Percentiles rank a stretch among this genome's conserved stretches.
Evolutionary conservation across 2,888 invertebrate genomes (phyloP).

Genomic region (Mythimna lalbum): DNA sequence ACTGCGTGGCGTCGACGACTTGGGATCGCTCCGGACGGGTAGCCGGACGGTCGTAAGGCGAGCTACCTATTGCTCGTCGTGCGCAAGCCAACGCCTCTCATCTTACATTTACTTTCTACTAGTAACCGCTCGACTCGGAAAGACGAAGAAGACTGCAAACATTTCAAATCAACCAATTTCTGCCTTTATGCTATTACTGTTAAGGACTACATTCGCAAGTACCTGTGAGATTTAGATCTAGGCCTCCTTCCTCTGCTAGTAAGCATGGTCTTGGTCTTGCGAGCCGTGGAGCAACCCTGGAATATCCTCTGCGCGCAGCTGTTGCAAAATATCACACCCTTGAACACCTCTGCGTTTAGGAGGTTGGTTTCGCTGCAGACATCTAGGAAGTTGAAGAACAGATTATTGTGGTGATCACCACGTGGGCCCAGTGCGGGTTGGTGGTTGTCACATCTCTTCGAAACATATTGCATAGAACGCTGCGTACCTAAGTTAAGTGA

Average conservation of each 20-base stretch:
- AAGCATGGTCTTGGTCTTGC: conserved; percentile 64
- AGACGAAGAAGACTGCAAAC: not conserved
- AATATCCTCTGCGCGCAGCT: conserved; percentile 82
- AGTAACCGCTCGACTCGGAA: too few relatives aligned
- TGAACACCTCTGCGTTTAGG: conserved; percentile 79
- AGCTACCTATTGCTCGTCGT: too few relatives aligned
- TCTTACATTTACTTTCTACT: too few relatives aligned
- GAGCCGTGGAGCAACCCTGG: conserved; percentile 77
- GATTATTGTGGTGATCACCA: too few relatives aligned
- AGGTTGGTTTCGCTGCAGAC: conserved; percentile 83
- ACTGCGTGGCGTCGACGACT: too few relatives aligned
- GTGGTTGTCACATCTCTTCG: too few relatives aligned
- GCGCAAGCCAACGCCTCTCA: too few relatives aligned
- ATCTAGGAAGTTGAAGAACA: conserved; percentile 65
- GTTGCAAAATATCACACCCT: conserved; percentile 83
- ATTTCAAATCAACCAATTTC: not conserved
- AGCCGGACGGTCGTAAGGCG: too few relatives aligned
- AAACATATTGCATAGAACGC: too few relatives aligned
- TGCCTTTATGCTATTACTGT: not conserved
- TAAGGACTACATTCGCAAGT: not conserved
- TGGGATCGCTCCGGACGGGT: too few relatives aligned
- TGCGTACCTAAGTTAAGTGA: too few relatives aligned
- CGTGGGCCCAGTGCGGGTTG: too few relatives aligned
- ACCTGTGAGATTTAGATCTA: conserved; percentile 50
- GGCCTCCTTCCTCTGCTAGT: conserved; percentile 60